phyloP scores from a whole-genome alignment of 2,797 vertebrate species.

The Miichthys miiuy region DNA sequence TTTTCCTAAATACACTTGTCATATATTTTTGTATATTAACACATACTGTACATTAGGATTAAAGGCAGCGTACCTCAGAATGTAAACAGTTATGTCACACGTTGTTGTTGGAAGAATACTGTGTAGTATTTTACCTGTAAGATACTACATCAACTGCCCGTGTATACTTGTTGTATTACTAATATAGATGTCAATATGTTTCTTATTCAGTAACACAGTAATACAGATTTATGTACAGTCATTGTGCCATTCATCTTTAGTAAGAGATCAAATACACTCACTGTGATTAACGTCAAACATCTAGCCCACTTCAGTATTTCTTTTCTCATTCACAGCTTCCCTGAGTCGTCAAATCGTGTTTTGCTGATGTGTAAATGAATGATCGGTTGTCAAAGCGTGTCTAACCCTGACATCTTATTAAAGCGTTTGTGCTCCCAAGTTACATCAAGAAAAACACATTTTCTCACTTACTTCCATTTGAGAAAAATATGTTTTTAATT shows the following conservation, averaged over 20 bases:
- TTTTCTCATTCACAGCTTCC: background rate
- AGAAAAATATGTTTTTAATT: too few species aligned
- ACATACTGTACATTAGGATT: slow-evolving; percentile 62
- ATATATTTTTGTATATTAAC: slow-evolving; percentile 82
- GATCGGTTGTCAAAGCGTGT: background rate
- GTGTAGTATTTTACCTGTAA: slow-evolving; percentile 31
- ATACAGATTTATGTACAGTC: slow-evolving; percentile 40
- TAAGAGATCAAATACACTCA: slow-evolving; percentile 23
- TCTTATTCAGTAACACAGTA: slow-evolving; percentile 17
- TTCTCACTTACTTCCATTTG: background rate
- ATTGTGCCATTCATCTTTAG: slow-evolving; percentile 4
- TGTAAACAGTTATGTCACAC: slow-evolving; percentile 20
- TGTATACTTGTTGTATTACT: slow-evolving; percentile 42
- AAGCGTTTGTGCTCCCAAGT: background rate
- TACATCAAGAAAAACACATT: background rate
- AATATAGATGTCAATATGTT: slow-evolving; percentile 48
- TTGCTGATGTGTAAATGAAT: background rate
- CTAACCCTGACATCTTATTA: background rate
- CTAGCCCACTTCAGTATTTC: background rate
- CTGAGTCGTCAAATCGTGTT: background rate
- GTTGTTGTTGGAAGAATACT: slow-evolving; percentile 24
- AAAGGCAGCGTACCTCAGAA: slow-evolving; percentile 52
- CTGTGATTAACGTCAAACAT: slow-evolving; percentile 15
- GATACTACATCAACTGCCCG: slow-evolving; percentile 9
- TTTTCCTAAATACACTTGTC: slow-evolving; percentile 56